A percentile compares a stretch with the other conserved stretches of the same genome.
phyloP scores from a whole-genome alignment of 2,888 invertebrate genomes.

The Desoria tigrina region DNA sequence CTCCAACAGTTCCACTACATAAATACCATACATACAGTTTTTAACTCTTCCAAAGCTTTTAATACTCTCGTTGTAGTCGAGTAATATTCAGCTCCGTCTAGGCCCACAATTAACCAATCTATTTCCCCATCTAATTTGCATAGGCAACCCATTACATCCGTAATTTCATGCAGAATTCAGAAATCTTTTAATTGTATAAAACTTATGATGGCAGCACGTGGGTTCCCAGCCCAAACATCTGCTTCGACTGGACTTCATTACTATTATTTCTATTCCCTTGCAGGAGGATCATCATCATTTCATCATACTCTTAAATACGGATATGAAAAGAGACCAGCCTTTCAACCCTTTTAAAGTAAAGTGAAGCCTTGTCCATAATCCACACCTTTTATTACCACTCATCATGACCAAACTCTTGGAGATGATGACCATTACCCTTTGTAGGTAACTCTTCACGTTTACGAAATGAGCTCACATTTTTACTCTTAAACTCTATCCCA shows the following conservation, averaged over 20 bases:
- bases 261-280: too few species aligned
- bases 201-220: not conserved
- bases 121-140: slow-evolving; percentile 5
- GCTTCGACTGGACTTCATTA: too few species aligned
- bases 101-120: slow-evolving; percentile 10
- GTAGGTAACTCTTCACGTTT: too few species aligned
- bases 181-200: slow-evolving; percentile 7
- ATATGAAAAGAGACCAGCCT: not conserved
- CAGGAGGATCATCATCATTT: not conserved
- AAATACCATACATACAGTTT: too few species aligned
- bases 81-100: not conserved
- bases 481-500: too few species aligned
- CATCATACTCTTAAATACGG: not conserved
- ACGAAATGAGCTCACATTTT: too few species aligned
- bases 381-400: not conserved
- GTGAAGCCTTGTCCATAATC: not conserved
- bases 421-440: too few species aligned
- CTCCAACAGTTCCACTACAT: too few species aligned
- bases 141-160: slow-evolving; percentile 4
- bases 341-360: not conserved
- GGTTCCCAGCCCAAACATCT: too few species aligned
- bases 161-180: not conserved
- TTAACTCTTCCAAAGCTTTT: too few species aligned
- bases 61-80: too few species aligned
- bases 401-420: too few species aligned